phyloP scores from a whole-genome alignment of 2,113 vertebrate genomes.

The Cricetomys ansorgei region DNA sequence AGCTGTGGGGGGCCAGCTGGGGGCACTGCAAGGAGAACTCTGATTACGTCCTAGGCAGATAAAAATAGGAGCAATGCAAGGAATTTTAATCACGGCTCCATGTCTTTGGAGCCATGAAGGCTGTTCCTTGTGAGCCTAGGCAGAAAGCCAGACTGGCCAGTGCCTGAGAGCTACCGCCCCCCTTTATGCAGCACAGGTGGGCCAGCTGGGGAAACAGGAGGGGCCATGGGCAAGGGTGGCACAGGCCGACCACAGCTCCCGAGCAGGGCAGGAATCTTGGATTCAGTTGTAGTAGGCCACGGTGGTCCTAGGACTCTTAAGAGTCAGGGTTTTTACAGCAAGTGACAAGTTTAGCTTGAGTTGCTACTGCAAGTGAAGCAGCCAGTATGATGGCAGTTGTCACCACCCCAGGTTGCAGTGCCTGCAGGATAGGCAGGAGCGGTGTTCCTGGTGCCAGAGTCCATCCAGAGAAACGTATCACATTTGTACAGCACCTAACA shows the following conservation, averaged over 20 bases:
- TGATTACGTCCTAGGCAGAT: slow-evolving; percentile 11
- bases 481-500: not conserved
- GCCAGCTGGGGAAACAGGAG: not conserved
- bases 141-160: not conserved
- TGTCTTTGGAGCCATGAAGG: slow-evolving; percentile 57
- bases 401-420: no score
- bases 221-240: not conserved
- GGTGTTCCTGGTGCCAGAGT: not conserved
- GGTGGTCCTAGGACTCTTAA: not conserved
- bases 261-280: not conserved
- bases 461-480: fast-evolving
- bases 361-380: not conserved
- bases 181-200: not conserved
- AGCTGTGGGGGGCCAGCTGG: not conserved
- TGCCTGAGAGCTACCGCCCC: not conserved
- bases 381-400: not conserved
- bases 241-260: not conserved
- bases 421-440: not conserved
- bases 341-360: not conserved
- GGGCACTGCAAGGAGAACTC: not conserved
- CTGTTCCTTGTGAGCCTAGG: not conserved
- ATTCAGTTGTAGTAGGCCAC: not conserved
- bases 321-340: not conserved
- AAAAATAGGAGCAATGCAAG: slow-evolving; percentile 61
- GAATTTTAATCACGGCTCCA: slow-evolving; percentile 66